A percentile compares a stretch with the other conserved stretches of the same genome.
phyloP scores from a whole-genome alignment of 2,888 invertebrate genomes.

The Morpho achilles region DNA sequence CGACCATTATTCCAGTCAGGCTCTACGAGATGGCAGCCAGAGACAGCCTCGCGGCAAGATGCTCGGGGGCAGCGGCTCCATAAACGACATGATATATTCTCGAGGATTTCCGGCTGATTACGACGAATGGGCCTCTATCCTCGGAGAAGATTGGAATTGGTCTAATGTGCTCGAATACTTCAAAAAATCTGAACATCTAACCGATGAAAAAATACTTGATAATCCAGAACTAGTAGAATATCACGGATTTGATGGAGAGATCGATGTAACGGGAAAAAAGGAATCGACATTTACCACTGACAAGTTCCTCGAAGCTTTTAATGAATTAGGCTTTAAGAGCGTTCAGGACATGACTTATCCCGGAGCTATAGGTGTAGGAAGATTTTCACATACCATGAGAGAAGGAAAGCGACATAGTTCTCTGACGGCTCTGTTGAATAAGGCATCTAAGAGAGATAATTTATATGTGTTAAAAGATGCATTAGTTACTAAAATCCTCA shows the following conservation, averaged over 20 bases:
- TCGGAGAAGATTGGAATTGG: slow-evolving; percentile 55
- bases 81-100: slow-evolving; percentile 65
- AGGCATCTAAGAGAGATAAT: slow-evolving; percentile 37
- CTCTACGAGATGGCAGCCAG: slow-evolving; percentile 44
- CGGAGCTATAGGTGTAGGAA: slow-evolving; percentile 49
- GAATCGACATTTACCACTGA: slow-evolving; percentile 37
- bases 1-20: slow-evolving; percentile 49
- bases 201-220: slow-evolving; percentile 49
- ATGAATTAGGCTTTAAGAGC: slow-evolving; percentile 48
- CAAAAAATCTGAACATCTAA: slow-evolving; percentile 57
- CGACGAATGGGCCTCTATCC: slow-evolving; percentile 51
- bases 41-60: slow-evolving; percentile 57
- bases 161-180: slow-evolving; percentile 51
- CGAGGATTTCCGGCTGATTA: slow-evolving; percentile 60
- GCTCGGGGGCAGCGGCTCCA: slow-evolving; percentile 60
- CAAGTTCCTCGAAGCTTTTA: slow-evolving; percentile 47
- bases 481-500: slow-evolving; percentile 47
- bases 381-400: slow-evolving; percentile 58
- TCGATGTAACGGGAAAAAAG: slow-evolving; percentile 49
- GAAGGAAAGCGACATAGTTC: slow-evolving; percentile 52
- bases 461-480: slow-evolving; percentile 48
- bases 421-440: slow-evolving; percentile 49
- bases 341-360: slow-evolving; percentile 64
- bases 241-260: slow-evolving; percentile 52
- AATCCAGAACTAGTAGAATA: slow-evolving; percentile 44